Percentiles rank a stretch among this genome's conserved stretches.
These are phyloP conservation scores for Talpa occidentalis DNA, from an alignment of 2,113 vertebrate genomes.

Conservation along the genomic window DNA sequence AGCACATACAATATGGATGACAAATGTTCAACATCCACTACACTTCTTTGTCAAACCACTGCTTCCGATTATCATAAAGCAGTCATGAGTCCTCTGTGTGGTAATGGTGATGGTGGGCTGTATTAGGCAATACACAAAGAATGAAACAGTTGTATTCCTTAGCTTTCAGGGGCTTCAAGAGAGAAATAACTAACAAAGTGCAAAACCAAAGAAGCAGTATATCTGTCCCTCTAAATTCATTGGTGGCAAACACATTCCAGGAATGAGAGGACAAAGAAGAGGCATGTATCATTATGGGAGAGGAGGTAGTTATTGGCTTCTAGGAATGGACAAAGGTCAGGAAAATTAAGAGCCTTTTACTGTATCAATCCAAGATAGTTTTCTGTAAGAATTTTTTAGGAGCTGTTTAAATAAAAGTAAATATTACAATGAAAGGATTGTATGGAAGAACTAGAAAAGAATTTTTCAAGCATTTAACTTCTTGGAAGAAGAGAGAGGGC, in stretches of 20 bases:
- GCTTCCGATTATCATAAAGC: slow-evolving; percentile 62
- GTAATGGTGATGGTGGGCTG: slow-evolving; percentile 51
- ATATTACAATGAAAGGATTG: not conserved
- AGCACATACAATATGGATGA: slow-evolving; percentile 6
- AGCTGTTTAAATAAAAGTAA: slow-evolving; percentile 53
- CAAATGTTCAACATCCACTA: slow-evolving; percentile 59
- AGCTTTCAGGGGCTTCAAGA: slow-evolving; percentile 26
- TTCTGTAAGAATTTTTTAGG: slow-evolving; percentile 43
- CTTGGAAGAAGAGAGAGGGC: not conserved
- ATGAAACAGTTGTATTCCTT: slow-evolving; percentile 56
- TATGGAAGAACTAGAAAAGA: slow-evolving; percentile 26
- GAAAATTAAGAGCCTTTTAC: slow-evolving; percentile 25
- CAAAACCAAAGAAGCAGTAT: slow-evolving; percentile 45
- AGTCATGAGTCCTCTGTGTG: slow-evolving; percentile 31
- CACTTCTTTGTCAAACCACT: slow-evolving; percentile 58
- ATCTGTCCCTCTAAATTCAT: slow-evolving; percentile 42
- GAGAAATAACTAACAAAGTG: not conserved
- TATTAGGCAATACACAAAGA: slow-evolving; percentile 63
- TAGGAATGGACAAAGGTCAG: slow-evolving; percentile 8
- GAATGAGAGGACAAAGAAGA: slow-evolving; percentile 48
- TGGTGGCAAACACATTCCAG: not conserved
- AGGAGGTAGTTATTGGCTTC: not conserved
- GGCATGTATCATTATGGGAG: not conserved
- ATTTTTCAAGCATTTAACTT: not conserved
- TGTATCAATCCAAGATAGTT: not conserved